A percentile compares a stretch with the other conserved stretches of the same genome.
Evolutionary conservation across 2,113 vertebrate species (phyloP).

Genomic region (Dolichotis patagonum): DNA sequence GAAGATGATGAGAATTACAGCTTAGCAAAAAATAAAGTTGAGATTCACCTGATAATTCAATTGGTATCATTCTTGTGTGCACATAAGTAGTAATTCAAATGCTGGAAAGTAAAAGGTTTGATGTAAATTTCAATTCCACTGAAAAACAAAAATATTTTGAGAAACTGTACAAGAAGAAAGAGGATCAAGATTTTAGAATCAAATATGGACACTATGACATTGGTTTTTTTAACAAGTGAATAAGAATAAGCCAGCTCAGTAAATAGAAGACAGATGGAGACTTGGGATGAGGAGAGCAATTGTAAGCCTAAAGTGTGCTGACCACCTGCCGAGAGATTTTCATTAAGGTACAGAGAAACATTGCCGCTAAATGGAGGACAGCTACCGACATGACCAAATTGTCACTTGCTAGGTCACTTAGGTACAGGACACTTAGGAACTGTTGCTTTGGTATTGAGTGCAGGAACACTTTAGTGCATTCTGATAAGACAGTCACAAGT

Average conservation of each 20-base stretch:
- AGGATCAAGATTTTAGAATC: neutral
- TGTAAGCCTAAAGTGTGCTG: conserved; percentile 12
- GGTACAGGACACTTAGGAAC: neutral
- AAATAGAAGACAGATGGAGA: neutral
- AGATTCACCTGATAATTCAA: conserved; percentile 12
- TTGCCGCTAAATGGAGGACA: conserved; percentile 4
- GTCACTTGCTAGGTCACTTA: conserved; percentile 25
- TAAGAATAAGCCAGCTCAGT: neutral
- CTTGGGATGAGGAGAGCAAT: neutral
- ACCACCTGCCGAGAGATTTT: conserved; percentile 28
- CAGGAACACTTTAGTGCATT: neutral
- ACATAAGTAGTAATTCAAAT: conserved; percentile 17
- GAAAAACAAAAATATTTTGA: neutral
- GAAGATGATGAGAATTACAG: neutral
- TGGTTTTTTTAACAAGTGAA: conserved; percentile 14
- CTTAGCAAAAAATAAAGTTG: conserved; percentile 52
- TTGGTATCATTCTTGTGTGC: neutral
- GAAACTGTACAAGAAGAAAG: neutral
- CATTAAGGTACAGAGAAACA: conserved; percentile 37
- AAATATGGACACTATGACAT: neutral
- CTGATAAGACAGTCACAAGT: neutral
- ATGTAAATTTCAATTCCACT: neutral
- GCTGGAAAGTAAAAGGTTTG: neutral
- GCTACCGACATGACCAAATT: neutral
- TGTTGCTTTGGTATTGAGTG: neutral